Evolutionary conservation across 2,888 invertebrate genomes (phyloP).

Genomic region (Drosophila tanythrix): DNA sequence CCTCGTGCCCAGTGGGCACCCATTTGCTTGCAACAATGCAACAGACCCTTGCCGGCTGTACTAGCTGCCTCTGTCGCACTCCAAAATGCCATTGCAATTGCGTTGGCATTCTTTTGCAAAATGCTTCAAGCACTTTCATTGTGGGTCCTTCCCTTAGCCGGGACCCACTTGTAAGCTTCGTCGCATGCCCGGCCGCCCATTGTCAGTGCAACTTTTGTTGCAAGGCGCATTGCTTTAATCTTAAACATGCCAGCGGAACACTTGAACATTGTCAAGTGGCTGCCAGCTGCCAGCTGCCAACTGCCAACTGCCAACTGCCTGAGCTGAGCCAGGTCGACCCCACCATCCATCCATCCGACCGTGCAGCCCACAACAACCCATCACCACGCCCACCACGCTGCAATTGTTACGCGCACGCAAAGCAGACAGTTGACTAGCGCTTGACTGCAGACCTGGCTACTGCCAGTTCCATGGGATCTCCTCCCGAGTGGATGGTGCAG

Average conservation of each 20-base stretch:
- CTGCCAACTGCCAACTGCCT: slow-evolving; percentile 39
- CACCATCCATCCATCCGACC: slow-evolving; percentile 2
- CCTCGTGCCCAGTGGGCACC: slow-evolving; percentile 17
- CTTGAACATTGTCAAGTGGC: slow-evolving; percentile 78
- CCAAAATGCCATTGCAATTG: slow-evolving; percentile 73
- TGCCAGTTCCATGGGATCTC: slow-evolving; percentile 1
- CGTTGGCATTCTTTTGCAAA: slow-evolving; percentile 72
- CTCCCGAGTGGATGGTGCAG: slow-evolving; percentile 28
- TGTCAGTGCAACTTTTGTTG: slow-evolving; percentile 78
- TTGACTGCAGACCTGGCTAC: slow-evolving; percentile 18
- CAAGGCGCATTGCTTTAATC: slow-evolving; percentile 77
- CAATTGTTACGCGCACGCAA: slow-evolving; percentile 67
- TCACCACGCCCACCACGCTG: slow-evolving; percentile 17
- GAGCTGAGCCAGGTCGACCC: slow-evolving; percentile 27
- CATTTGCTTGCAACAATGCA: slow-evolving; percentile 35
- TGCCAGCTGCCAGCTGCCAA: slow-evolving; percentile 57
- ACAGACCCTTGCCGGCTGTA: slow-evolving; percentile 36
- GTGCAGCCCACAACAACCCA: slow-evolving; percentile 19
- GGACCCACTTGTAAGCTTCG: slow-evolving; percentile 60
- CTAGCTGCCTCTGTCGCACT: slow-evolving; percentile 46
- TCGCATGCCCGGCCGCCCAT: slow-evolving; percentile 67
- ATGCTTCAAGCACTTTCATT: slow-evolving; percentile 72
- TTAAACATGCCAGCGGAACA: slow-evolving; percentile 81
- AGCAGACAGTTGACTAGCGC: slow-evolving; percentile 69
- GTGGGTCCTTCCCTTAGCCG: slow-evolving; percentile 30